A percentile compares a stretch with the other conserved stretches of the same genome.
Evolutionary conservation across 2,797 vertebrate genomes (phyloP).

Genomic region (Hirundo rustica): DNA sequence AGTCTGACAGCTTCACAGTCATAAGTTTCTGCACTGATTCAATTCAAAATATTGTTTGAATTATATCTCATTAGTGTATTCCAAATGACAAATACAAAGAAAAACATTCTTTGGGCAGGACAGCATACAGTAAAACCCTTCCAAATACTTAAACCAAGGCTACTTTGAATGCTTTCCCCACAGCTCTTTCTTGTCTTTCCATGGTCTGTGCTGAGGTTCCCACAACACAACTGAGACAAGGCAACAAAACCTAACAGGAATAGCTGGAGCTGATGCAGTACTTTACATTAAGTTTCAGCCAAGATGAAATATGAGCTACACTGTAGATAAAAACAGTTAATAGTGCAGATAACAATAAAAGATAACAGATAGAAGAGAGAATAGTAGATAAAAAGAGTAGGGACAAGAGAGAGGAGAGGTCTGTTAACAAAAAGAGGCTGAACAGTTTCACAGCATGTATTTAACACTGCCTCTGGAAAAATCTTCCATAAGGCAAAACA

Average conservation of each 20-base stretch:
- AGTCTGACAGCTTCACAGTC: constrained; percentile 17
- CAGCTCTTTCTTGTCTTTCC: neutral
- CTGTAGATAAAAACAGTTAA: neutral
- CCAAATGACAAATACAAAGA: constrained; percentile 8
- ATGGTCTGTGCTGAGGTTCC: neutral
- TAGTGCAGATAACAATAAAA: neutral
- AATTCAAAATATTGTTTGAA: constrained; percentile 49
- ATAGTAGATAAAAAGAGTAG: neutral
- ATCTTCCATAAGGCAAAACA: neutral
- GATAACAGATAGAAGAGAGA: neutral
- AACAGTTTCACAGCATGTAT: neutral
- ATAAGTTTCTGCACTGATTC: neutral
- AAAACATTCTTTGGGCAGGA: neutral
- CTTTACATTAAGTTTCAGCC: neutral
- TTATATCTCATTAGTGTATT: neutral
- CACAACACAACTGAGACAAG: neutral
- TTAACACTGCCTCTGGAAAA: neutral
- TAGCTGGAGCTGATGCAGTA: neutral
- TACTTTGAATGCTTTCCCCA: neutral
- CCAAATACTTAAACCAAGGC: neutral
- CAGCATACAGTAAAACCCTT: neutral
- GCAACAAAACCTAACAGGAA: neutral
- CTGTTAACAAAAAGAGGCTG: neutral
- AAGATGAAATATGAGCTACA: neutral
- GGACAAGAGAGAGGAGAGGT: neutral